These are phyloP conservation scores for Endomychus coccineus DNA, from an alignment of 2,888 invertebrate species.

Conservation along the genomic window DNA sequence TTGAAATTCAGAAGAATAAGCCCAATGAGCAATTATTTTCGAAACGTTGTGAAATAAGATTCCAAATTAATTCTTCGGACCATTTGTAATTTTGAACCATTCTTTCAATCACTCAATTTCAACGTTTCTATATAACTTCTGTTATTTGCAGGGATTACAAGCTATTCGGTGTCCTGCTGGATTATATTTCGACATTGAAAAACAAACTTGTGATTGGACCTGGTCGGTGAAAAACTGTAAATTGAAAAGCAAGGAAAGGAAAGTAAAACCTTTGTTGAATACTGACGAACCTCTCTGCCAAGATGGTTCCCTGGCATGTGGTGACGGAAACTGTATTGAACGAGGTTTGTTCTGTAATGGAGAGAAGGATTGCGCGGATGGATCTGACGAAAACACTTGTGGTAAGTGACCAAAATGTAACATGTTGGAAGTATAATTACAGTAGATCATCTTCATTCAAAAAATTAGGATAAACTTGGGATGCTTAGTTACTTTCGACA, in stretches of 20 bases:
- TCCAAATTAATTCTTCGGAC: too few species aligned
- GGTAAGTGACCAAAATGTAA: constrained; percentile 58
- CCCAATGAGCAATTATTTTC: too few species aligned
- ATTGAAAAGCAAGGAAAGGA: constrained; percentile 80
- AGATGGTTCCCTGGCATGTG: constrained; percentile 81
- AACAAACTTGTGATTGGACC: constrained; percentile 93
- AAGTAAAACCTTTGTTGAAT: constrained; percentile 76
- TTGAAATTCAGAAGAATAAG: too few species aligned
- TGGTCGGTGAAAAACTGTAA: constrained; percentile 90
- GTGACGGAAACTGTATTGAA: constrained; percentile 79
- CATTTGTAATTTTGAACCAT: too few species aligned
- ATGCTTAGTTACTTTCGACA: too few species aligned
- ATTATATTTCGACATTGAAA: constrained; percentile 87
- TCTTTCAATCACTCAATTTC: too few species aligned
- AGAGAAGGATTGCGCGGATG: constrained; percentile 80
- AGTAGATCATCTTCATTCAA: too few species aligned
- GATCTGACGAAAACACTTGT: constrained; percentile 85
- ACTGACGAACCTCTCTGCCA: constrained; percentile 87
- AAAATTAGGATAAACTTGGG: too few species aligned
- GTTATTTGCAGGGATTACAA: constrained; percentile 67
- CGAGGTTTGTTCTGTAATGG: constrained; percentile 89
- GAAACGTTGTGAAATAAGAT: too few species aligned
- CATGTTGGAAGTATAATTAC: too few species aligned
- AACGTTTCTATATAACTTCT: too few species aligned
- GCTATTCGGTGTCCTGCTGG: constrained; percentile 90